Evolutionary conservation across 2,888 invertebrate genomes (phyloP).

Genomic region (Pristionchus japonicus): DNA sequence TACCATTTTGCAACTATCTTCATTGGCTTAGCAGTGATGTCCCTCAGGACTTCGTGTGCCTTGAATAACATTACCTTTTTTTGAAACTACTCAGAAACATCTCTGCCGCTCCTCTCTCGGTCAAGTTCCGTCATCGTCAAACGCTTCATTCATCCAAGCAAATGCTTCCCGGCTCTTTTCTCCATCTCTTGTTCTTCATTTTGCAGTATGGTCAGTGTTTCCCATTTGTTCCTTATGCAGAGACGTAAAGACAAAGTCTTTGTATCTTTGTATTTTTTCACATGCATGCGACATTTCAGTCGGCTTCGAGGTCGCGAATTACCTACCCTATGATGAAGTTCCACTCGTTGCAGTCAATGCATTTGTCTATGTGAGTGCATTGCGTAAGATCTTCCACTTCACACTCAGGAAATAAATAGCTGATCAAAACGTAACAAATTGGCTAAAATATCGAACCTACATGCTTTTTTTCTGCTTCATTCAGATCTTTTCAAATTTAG

Average conservation of each 20-base stretch:
- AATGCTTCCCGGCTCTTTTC: background rate
- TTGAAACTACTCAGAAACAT: background rate
- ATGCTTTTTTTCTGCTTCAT: no score
- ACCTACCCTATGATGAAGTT: background rate
- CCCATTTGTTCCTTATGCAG: no score
- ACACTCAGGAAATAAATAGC: no score
- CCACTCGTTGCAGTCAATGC: background rate
- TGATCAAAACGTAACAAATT: no score
- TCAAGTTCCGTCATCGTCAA: slow-evolving; percentile 17
- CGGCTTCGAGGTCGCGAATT: background rate
- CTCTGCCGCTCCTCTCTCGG: background rate
- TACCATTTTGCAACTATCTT: no score
- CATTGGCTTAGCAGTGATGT: no score
- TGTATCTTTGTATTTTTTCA: no score
- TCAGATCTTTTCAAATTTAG: no score
- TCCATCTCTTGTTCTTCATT: background rate
- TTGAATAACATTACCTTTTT: background rate
- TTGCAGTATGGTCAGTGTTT: slow-evolving; percentile 1
- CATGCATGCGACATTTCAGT: background rate
- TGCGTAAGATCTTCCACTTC: no score
- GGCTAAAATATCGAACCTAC: no score
- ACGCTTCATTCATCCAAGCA: background rate
- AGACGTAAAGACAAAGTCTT: no score
- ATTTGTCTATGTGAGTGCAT: background rate
- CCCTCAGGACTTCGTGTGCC: no score